Evolutionary conservation across 1,140 invertebrate genomes (phyloP).

Genomic region (Polypedilum vanderplanki): DNA sequence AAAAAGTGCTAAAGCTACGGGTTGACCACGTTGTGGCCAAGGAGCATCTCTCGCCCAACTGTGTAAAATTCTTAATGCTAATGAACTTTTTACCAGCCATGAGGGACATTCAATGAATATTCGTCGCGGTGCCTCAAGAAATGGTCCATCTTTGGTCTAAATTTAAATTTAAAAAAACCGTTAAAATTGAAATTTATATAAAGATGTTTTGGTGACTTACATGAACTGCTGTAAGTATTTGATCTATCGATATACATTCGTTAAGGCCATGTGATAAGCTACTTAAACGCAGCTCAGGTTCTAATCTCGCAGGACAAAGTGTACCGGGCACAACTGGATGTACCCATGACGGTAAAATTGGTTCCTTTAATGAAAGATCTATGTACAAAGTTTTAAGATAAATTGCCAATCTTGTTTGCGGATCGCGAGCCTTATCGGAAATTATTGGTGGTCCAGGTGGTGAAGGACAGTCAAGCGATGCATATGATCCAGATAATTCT

Average conservation of each 20-base stretch:
- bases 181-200: constrained; percentile 12
- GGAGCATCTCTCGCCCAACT: constrained; percentile 48
- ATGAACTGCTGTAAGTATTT: constrained; percentile 45
- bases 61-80: constrained; percentile 48
- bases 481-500: constrained; percentile 34
- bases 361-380: constrained; percentile 45
- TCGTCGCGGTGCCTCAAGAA: constrained; percentile 45
- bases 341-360: constrained; percentile 44
- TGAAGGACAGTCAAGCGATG: constrained; percentile 34
- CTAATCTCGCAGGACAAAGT: constrained; percentile 45
- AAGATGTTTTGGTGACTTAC: constrained; percentile 37
- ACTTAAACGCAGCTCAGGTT: constrained; percentile 45
- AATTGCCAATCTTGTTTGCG: constrained; percentile 35
- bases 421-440: constrained; percentile 31
- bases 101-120: constrained; percentile 48
- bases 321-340: constrained; percentile 44
- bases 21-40: constrained; percentile 41
- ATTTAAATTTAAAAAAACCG: neutral
- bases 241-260: constrained; percentile 44
- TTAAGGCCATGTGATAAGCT: constrained; percentile 42
- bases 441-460: constrained; percentile 32
- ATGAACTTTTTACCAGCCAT: constrained; percentile 48
- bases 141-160: constrained; percentile 45
- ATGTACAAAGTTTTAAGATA: constrained; percentile 46
- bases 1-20: constrained; percentile 45